Percentiles rank a stretch among this genome's conserved stretches.
Conservation (phyloP, 1,140 invertebrate species). For the Penaeus chinensis region DNA sequence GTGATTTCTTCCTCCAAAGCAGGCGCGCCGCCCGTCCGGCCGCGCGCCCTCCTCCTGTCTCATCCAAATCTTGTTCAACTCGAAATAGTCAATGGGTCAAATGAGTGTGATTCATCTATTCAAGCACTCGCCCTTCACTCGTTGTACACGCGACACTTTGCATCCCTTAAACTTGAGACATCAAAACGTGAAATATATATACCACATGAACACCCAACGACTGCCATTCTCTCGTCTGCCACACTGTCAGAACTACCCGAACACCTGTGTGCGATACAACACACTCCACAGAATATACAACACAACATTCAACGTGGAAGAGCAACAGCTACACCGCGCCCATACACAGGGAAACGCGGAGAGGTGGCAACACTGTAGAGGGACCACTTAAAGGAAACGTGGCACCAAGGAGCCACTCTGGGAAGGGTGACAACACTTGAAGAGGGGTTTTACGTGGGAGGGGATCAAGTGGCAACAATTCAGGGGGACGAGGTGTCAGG, state of each 20-base stretch:
- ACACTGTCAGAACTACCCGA: constrained; percentile 25
- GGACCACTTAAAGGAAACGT: constrained; percentile 39
- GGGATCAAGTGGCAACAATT: constrained; percentile 27
- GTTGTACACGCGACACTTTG: no score
- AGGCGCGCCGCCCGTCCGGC: no score
- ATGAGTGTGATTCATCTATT: no score
- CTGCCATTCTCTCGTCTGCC: background rate
- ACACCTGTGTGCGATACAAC: constrained; percentile 28
- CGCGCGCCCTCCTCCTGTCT: no score
- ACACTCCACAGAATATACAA: constrained; percentile 52
- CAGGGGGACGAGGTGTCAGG: constrained; percentile 28
- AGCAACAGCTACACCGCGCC: constrained; percentile 56
- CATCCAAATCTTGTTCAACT: no score
- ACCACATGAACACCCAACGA: background rate
- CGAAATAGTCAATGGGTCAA: no score
- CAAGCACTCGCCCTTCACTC: no score
- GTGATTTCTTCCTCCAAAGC: no score
- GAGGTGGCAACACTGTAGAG: constrained; percentile 59
- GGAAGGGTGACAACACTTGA: no score
- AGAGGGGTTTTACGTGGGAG: no score
- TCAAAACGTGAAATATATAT: background rate
- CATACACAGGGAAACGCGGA: constrained; percentile 53
- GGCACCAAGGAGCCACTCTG: no score
- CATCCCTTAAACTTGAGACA: no score
- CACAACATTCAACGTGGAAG: constrained; percentile 59